Base-by-base conservation (phyloP, 2,888 invertebrate genomes). In the Mesoligia furuncula region DNA sequence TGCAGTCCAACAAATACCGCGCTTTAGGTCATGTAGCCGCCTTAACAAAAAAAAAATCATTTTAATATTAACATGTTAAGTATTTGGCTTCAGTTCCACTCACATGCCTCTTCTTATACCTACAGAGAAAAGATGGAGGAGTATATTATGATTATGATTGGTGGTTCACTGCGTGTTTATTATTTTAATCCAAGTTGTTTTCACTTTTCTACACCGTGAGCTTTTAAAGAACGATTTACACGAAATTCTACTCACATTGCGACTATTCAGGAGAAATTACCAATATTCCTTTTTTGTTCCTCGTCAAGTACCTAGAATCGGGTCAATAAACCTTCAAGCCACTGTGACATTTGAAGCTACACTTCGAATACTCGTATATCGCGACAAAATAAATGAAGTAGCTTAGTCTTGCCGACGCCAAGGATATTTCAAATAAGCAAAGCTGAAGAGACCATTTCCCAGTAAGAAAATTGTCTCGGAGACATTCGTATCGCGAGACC, bases 341-440 rank as follows among this genome's bases (percentile, higher is more conserved):
- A 66, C 24, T 11, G 42, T 27, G 79, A 77, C 70, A 42, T 83
- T 54, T 39, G 54, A 71, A 83, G 66, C 57, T 57, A 36, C 27
- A 71, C 57, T 83, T 61, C 36, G 54, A 62, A 72, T 62, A n/a
- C n/a, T n/a, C n/a, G n/a, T n/a, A 57, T 71, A 81, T 71, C 57
- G 66, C 54, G 72, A 59, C 27, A 45, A 68, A 70, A 82, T 61
- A 68, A 85, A 87, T 85, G 85, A 77, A 79, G 67, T 61, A 73
- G 42, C 64, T 81, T 80, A 76, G 75, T 73, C 79, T 85, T 61
- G 48, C n/a, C 11, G 45, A 75, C 71, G 42, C 57, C 57, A 73
- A 70, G 51, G 57, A 81, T 83, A 85, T 77, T 77, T 81, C 72
- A 77, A 80, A 75, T 67, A n/a, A 62, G 48, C 31, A 31, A 64